Conservation (phyloP, 2,113 vertebrate genomes). For the Lycocorax pyrrhopterus region DNA sequence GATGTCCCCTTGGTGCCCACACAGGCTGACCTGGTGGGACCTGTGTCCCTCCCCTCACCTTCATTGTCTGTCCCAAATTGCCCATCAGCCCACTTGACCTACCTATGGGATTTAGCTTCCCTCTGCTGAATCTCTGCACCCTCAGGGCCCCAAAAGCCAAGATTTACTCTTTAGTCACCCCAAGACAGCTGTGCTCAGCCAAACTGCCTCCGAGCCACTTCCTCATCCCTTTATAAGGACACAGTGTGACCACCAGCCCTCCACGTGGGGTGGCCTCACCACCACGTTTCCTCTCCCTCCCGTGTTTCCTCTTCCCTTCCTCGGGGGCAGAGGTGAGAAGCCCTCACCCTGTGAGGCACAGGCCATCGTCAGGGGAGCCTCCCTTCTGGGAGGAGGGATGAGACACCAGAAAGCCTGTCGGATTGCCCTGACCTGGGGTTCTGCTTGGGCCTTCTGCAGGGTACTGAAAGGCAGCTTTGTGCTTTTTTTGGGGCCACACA, state of each 20-base stretch:
- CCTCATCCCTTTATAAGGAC: background rate
- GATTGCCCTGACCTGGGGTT: background rate
- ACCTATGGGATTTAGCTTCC: background rate
- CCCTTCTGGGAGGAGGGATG: rapidly evolving
- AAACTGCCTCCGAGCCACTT: background rate
- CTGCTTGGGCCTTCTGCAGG: background rate
- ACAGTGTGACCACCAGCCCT: background rate
- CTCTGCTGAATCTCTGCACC: background rate
- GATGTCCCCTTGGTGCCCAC: background rate
- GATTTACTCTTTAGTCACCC: background rate
- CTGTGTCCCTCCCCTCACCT: background rate
- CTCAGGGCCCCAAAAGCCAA: rapidly evolving
- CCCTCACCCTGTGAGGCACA: background rate
- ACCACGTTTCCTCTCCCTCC: background rate
- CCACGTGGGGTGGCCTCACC: background rate
- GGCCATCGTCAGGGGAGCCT: background rate
- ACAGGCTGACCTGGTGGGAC: background rate
- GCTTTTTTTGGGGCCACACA: background rate
- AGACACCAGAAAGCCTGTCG: background rate
- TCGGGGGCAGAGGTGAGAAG: background rate
- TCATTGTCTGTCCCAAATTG: background rate
- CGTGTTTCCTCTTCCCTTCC: background rate
- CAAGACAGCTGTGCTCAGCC: background rate
- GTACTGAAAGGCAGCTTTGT: background rate
- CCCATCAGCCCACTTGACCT: background rate